Evolutionary conservation across 1,140 invertebrate species (phyloP).

Genomic region (Lepidurus arcticus): DNA sequence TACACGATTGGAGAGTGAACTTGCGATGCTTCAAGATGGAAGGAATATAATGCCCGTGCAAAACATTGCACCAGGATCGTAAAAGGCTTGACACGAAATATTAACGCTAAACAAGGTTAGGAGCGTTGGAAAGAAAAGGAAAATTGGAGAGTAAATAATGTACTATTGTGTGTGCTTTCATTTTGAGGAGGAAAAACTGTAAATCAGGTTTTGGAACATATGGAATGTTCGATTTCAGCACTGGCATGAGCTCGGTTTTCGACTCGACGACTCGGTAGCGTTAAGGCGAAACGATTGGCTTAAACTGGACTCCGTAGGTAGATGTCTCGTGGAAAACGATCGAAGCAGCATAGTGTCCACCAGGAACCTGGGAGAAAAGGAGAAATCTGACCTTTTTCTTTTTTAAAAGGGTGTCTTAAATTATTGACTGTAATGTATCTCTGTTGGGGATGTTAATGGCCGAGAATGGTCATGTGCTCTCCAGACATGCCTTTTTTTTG

Average conservation of each 20-base stretch:
- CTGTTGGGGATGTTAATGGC: background rate
- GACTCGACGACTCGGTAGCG: background rate
- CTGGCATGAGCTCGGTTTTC: background rate
- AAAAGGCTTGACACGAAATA: background rate
- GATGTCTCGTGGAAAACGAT: background rate
- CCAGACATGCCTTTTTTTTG: background rate
- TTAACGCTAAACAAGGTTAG: background rate
- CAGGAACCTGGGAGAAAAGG: constrained; percentile 42
- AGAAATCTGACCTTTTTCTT: constrained; percentile 16
- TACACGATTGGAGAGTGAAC: background rate
- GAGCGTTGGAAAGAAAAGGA: background rate
- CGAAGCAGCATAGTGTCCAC: constrained; percentile 45
- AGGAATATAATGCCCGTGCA: background rate
- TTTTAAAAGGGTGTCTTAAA: no score
- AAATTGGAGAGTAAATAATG: background rate
- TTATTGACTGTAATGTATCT: constrained; percentile 27
- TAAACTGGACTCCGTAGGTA: background rate
- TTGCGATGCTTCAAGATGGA: background rate
- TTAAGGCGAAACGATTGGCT: background rate
- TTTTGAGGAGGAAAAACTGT: background rate
- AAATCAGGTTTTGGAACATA: background rate
- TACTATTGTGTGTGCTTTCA: background rate
- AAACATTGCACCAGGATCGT: background rate
- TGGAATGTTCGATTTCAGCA: background rate
- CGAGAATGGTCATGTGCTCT: background rate